Base-by-base conservation (phyloP, 2,888 invertebrate genomes). In the Drosophila neonasuta region DNA sequence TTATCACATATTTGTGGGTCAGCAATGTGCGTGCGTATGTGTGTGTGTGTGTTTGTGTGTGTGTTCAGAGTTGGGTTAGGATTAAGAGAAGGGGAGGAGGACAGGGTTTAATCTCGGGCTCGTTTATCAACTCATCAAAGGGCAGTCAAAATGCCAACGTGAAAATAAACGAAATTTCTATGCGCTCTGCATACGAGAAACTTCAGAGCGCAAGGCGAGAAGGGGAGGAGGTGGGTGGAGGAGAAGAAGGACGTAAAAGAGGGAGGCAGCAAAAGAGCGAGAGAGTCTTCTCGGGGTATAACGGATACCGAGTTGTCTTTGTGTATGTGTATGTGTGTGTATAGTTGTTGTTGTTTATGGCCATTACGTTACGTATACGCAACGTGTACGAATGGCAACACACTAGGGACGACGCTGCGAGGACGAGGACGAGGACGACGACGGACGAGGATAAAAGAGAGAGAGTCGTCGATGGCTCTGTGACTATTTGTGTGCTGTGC, bases 331-430 rank as follows among this genome's bases (percentile, higher is more conserved):
- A 41, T 41, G 39, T 52, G 48, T 36, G 44, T 59, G 41, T 63
- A 20, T 50, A 61, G 68, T 68, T 65, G 77, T 68, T 65, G 77
- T 78, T 80, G 71, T 78, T 81, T 74, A 83, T 78, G 68, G 68
- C 45, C 71, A 63, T 68, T 66, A 63, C 80, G 78, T 82, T 80
- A 80, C 81, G 84, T 84, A 81, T 81, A 81, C 81, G 81, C 81
- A 83, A 71, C 84, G 80, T 81, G 80, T 83, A 73, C 80, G 80
- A 80, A 82, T 73, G 71, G 78, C 83, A 71, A 74, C 74, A 74
- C 71, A 66, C 74, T 71, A 75, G 80, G 71, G 68, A 77, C 74
- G 64, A 71, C 70, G 71, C 73, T 60, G 46, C 62, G 64, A 61
- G 58, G 46, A 66, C 52, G 60, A 36, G 11, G 30, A 29, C 42